Evolutionary conservation across 2,797 vertebrate species (phyloP).

Genomic region (Liasis olivaceus): DNA sequence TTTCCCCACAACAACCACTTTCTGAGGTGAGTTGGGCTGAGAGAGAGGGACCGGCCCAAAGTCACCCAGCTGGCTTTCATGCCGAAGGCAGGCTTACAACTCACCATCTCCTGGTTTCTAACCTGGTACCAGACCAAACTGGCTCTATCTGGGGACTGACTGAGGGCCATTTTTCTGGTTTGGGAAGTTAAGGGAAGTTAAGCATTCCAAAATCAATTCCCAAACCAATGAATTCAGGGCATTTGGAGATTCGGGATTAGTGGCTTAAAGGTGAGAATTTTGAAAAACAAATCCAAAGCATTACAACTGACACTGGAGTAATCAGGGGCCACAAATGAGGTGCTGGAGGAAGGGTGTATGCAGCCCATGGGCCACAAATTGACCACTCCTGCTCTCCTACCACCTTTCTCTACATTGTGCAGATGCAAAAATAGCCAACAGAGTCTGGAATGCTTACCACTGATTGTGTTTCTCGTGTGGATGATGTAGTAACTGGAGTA

Average conservation of each 20-base stretch:
- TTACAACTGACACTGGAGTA: background rate
- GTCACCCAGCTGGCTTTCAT: no score
- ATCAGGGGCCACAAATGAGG: background rate
- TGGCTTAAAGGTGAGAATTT: background rate
- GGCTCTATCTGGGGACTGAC: background rate
- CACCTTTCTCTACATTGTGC: fast-evolving
- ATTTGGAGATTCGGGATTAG: background rate
- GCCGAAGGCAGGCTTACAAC: no score
- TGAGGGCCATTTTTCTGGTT: background rate
- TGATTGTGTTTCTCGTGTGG: constrained; percentile 83
- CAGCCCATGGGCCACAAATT: background rate
- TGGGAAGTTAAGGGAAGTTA: background rate
- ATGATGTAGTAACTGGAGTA: constrained; percentile 82
- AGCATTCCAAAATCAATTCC: background rate
- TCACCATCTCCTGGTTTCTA: no score
- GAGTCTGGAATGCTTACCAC: constrained; percentile 79
- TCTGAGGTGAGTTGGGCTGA: no score
- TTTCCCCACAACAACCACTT: no score
- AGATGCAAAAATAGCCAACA: background rate
- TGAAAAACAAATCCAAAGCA: background rate
- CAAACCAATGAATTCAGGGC: background rate
- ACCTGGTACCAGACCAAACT: no score
- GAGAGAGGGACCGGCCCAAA: no score
- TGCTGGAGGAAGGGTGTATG: background rate
- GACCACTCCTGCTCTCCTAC: background rate